A percentile compares a stretch with the other conserved stretches of the same genome.
phyloP scores from a whole-genome alignment of 1,140 invertebrate genomes.

The Teleogryllus occipitalis region DNA sequence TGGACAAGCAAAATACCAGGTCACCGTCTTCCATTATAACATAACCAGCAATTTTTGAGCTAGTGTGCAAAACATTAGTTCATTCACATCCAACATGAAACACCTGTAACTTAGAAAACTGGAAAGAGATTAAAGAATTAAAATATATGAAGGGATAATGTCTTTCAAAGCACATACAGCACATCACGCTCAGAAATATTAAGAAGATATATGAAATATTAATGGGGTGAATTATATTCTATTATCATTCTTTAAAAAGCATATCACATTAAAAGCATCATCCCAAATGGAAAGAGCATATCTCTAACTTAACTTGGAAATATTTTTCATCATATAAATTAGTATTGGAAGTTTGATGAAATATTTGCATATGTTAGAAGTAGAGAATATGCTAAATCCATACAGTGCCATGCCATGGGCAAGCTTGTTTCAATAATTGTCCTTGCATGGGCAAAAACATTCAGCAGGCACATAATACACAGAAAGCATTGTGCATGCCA shows the following conservation, averaged over 20 bases:
- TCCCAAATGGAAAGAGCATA: not conserved
- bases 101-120: constrained; percentile 18
- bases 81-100: constrained; percentile 10
- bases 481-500: not conserved
- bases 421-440: not conserved
- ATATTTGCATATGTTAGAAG: too few species aligned
- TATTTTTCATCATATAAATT: too few species aligned
- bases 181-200: not conserved
- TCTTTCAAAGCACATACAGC: not conserved
- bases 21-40: not conserved
- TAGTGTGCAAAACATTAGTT: constrained; percentile 1
- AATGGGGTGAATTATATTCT: too few species aligned
- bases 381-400: not conserved
- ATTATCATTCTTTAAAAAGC: too few species aligned
- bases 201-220: too few species aligned
- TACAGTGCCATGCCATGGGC: not conserved
- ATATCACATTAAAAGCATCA: not conserved
- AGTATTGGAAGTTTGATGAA: too few species aligned
- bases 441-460: not conserved
- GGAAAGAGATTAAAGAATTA: constrained; percentile 9
- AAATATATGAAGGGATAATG: not conserved
- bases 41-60: not conserved
- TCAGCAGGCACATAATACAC: not conserved
- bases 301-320: not conserved
- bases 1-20: not conserved